phyloP scores from a whole-genome alignment of 2,888 invertebrate species.

The Spodoptera littoralis region DNA sequence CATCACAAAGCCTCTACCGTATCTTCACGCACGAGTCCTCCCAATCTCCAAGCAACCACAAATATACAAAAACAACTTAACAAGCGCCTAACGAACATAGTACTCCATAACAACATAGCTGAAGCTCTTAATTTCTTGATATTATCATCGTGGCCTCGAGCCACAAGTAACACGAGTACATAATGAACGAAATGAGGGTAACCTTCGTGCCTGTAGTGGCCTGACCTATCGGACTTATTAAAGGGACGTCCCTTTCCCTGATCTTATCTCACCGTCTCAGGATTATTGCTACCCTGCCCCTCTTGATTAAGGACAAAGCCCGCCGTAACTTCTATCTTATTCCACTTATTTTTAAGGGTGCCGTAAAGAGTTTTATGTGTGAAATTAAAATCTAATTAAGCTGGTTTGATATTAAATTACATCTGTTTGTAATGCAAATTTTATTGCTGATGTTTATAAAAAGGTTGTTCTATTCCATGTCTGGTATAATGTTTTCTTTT shows the following conservation, averaged over 20 bases:
- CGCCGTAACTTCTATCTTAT: constrained; percentile 60
- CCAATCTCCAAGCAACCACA: background rate
- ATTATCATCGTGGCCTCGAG: constrained; percentile 49
- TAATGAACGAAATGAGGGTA: constrained; percentile 56
- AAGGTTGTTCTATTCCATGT: constrained; percentile 1
- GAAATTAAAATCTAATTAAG: constrained; percentile 55
- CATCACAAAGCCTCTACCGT: no score
- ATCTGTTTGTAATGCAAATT: constrained; percentile 3
- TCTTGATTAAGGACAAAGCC: constrained; percentile 60
- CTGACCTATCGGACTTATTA: constrained; percentile 69
- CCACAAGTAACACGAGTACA: constrained; percentile 53
- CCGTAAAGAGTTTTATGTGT: constrained; percentile 55
- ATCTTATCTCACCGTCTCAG: constrained; percentile 60
- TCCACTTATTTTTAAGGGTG: constrained; percentile 52
- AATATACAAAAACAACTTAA: constrained; percentile 6
- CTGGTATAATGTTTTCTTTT: no score
- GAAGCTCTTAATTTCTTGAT: constrained; percentile 41
- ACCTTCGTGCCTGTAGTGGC: constrained; percentile 58
- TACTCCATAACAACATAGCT: constrained; percentile 8
- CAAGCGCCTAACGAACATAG: constrained; percentile 21
- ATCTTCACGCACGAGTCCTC: no score
- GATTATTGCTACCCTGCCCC: constrained; percentile 61
- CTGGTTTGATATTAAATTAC: constrained; percentile 31
- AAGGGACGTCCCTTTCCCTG: constrained; percentile 56
- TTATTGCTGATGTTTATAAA: constrained; percentile 11